These are phyloP conservation scores for Sinotaia quadrata DNA, from an alignment of 2,888 invertebrate genomes.

Conservation along the genomic window DNA sequence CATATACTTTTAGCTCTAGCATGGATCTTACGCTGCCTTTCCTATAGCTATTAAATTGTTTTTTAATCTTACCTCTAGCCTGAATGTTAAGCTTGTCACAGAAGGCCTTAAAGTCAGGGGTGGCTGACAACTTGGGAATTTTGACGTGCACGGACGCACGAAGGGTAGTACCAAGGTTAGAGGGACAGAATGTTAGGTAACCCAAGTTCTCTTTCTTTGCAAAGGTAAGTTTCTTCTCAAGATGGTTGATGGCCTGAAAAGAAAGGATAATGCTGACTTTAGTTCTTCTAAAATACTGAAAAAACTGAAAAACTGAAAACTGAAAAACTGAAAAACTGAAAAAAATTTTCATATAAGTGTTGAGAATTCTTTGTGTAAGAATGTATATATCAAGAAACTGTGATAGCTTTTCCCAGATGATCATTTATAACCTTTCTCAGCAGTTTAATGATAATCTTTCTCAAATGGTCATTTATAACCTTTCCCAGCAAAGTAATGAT, in stretches of 20 bases:
- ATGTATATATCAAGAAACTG: no score
- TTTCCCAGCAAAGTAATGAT: no score
- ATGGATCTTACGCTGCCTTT: no score
- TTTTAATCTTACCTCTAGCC: conserved; percentile 77
- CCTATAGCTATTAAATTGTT: no score
- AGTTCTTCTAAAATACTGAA: background rate
- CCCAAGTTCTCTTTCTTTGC: conserved; percentile 84
- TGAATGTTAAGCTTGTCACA: conserved; percentile 86
- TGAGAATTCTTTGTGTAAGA: no score
- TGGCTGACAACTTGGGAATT: conserved; percentile 83
- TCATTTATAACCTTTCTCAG: no score
- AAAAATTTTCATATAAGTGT: no score
- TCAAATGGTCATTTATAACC: no score
- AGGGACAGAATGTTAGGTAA: conserved; percentile 87
- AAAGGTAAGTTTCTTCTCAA: conserved; percentile 74
- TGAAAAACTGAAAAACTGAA: background rate
- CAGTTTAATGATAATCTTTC: no score
- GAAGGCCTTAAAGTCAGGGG: conserved; percentile 83
- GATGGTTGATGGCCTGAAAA: conserved; percentile 85
- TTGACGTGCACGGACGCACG: conserved; percentile 96
- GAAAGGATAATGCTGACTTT: background rate
- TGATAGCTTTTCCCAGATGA: no score
- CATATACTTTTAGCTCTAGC: no score
- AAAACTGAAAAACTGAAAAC: background rate
- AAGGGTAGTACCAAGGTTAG: conserved; percentile 89